Percentiles rank a stretch among this genome's conserved stretches.
Evolutionary conservation across 1,140 invertebrate species (phyloP).

Genomic region (Brachionus calyciflorus): DNA sequence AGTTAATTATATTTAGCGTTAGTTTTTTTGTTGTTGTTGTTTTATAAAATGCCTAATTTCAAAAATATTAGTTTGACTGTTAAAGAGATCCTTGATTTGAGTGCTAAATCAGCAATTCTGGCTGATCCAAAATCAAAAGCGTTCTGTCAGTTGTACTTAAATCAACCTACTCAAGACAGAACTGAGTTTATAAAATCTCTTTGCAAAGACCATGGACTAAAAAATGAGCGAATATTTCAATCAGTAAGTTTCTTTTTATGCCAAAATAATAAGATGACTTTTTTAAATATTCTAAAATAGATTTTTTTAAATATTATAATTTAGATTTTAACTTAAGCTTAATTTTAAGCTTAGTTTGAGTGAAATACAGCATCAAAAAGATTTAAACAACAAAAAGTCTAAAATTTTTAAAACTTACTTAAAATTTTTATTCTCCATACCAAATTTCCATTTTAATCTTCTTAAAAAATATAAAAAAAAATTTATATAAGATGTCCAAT

Average conservation of each 20-base stretch:
- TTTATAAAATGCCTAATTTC: not conserved
- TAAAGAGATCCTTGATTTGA: slow-evolving; percentile 14
- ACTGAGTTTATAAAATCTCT: not conserved
- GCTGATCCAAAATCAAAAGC: slow-evolving; percentile 1
- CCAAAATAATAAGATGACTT: not conserved
- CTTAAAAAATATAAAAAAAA: no score
- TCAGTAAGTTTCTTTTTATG: not conserved
- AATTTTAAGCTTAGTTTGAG: no score
- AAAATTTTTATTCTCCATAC: no score
- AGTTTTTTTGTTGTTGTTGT: not conserved
- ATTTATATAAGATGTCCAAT: no score
- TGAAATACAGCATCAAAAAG: no score
- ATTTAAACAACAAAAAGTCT: no score
- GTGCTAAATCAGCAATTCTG: not conserved
- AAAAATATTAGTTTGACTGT: not conserved
- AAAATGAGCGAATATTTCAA: not conserved
- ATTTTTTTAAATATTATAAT: no score
- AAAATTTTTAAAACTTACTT: no score
- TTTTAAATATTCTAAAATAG: no score
- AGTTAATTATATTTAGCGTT: no score
- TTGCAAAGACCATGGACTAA: slow-evolving; percentile 15
- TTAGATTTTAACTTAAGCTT: no score
- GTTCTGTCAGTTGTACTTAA: slow-evolving; percentile 2
- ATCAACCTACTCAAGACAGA: not conserved
- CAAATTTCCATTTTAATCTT: no score